Base-by-base conservation (phyloP, 2,888 invertebrate species). In the Aproaerema taeniolella region DNA sequence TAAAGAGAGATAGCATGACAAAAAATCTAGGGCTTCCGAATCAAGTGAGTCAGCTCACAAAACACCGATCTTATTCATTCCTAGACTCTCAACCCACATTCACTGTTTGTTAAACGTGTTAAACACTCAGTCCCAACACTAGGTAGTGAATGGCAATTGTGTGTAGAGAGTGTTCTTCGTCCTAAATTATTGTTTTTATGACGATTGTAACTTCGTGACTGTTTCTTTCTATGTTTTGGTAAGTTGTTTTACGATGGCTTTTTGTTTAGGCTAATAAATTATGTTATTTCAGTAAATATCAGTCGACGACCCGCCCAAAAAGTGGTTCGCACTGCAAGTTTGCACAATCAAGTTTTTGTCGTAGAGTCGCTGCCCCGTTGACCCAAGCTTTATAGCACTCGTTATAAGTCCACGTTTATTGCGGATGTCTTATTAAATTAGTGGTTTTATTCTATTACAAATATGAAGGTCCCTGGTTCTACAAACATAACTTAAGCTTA, bases 341-440 rank as follows among this genome's bases (percentile, higher is more conserved):
- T 49, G 42, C 49, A 46, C 47, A 49, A 49, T 46, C 49, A 43
- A 44, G 45, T 49, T 46, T 42, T 46, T 42, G 41, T 43, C 36
- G 8, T 26, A 5, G 25, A 25, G 14, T 25, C 17, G 14, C 28
- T 35, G 40, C 15, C 42, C 35, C 35, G 38, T 32, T 39, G 36
- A 39, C 38, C 42, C 29, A 34, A 26, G 38, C 38, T 34, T 33
- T 25, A 26, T 42, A 24, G 17, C 33, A 34, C 28, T 20, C 8
- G 26, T 13, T 15, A 40, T 10, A 14, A 8, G 24, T 40, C 30
- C 30, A 35, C 35, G 35, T 40, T 40, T n/a, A 36, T n/a, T n/a
- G n/a, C n/a, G n/a, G n/a, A n/a, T n/a, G n/a, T n/a, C n/a, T n/a
- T n/a, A n/a, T n/a, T n/a, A n/a, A n/a, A n/a, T n/a, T n/a, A n/a